Evolutionary conservation across 1,140 invertebrate genomes (phyloP).

Genomic region (Zaprionus inermis): DNA sequence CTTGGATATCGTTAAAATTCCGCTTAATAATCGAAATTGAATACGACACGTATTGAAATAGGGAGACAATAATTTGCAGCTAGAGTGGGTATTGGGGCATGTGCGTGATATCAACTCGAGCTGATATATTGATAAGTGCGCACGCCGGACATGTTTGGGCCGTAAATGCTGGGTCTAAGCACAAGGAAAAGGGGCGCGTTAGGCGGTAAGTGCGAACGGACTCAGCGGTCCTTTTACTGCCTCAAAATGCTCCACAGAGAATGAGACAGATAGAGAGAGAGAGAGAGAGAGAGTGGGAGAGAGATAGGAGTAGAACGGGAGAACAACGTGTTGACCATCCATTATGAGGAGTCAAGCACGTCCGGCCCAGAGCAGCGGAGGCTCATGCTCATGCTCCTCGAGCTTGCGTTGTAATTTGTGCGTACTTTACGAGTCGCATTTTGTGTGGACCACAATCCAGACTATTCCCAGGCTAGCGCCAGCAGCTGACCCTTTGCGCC

Average conservation of each 20-base stretch:
- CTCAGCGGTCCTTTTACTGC: slow-evolving; percentile 41
- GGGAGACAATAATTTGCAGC: slow-evolving; percentile 21
- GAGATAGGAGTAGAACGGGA: not conserved
- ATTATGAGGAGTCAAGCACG: slow-evolving; percentile 52
- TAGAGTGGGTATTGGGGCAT: not conserved
- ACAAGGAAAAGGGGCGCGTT: not conserved
- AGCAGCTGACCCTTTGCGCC: slow-evolving; percentile 38
- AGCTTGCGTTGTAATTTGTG: slow-evolving; percentile 37
- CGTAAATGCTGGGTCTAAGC: slow-evolving; percentile 16
- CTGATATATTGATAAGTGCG: slow-evolving; percentile 31
- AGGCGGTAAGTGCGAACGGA: slow-evolving; percentile 22
- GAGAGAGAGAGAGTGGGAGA: not conserved
- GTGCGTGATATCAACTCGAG: slow-evolving; percentile 11
- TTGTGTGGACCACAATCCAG: slow-evolving; percentile 19
- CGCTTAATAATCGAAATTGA: slow-evolving; percentile 11
- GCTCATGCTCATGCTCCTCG: not conserved
- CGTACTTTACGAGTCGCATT: slow-evolving; percentile 47
- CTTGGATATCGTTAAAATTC: slow-evolving; percentile 3
- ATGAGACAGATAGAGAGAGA: not conserved
- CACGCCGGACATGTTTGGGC: slow-evolving; percentile 21
- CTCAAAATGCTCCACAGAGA: slow-evolving; percentile 41
- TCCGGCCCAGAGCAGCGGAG: slow-evolving; percentile 26
- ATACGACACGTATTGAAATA: not conserved
- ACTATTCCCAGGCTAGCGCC: slow-evolving; percentile 21
- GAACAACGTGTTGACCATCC: slow-evolving; percentile 48